These are phyloP conservation scores for Micronycteris hirsuta DNA, from an alignment of 2,113 vertebrate species.

Conservation along the genomic window DNA sequence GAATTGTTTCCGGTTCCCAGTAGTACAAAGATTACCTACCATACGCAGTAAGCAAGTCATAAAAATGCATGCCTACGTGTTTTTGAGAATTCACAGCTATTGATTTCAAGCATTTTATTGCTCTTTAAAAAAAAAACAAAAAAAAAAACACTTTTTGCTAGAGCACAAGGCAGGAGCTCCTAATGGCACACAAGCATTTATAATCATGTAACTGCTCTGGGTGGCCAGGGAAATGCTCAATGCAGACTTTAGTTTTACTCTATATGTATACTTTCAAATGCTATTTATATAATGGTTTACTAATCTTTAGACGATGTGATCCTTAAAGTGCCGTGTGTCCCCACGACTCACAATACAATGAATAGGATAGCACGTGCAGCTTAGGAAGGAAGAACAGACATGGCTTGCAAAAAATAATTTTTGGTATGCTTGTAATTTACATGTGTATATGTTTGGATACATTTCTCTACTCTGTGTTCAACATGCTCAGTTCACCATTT, in stretches of 20 bases:
- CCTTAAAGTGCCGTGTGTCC: not conserved
- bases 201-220: slow-evolving; percentile 47
- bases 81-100: slow-evolving; percentile 73
- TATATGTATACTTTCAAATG: slow-evolving; percentile 3
- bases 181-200: slow-evolving; percentile 66
- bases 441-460: not conserved
- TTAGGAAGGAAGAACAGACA: not conserved
- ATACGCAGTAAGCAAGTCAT: slow-evolving; percentile 67
- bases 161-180: slow-evolving; percentile 56
- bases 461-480: not conserved
- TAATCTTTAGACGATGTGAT: not conserved
- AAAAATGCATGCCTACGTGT: slow-evolving; percentile 71
- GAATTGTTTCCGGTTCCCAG: slow-evolving; percentile 78
- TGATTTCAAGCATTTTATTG: slow-evolving; percentile 78
- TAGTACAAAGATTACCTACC: slow-evolving; percentile 71
- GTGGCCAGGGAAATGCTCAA: slow-evolving; percentile 52
- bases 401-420: not conserved
- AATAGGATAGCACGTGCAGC: not conserved
- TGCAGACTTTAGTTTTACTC: slow-evolving; percentile 16
- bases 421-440: not conserved
- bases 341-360: not conserved
- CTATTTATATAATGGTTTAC: not conserved
- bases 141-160: slow-evolving; percentile 71
- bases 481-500: not conserved
- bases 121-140: slow-evolving; percentile 74